Percentiles rank a stretch among this genome's conserved stretches.
phyloP scores from a whole-genome alignment of 2,113 vertebrate genomes.

The Notarius lentiginosus region DNA sequence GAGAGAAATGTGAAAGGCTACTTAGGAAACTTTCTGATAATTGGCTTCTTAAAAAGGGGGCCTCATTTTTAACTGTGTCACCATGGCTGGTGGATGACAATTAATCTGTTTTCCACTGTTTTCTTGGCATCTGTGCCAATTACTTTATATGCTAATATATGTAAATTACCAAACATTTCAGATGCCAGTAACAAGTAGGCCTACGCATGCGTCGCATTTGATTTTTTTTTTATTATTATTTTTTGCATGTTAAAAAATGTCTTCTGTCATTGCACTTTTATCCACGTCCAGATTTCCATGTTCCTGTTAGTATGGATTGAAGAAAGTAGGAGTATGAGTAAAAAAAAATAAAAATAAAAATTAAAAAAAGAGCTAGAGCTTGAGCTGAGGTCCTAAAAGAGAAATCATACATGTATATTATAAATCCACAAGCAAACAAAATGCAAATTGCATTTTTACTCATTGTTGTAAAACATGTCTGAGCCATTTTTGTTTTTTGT shows the following conservation, averaged over 20 bases:
- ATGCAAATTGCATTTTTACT: not conserved
- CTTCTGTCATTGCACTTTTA: slow-evolving; percentile 60
- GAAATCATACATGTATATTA: too few species aligned
- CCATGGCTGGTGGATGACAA: slow-evolving; percentile 76
- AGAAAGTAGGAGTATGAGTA: not conserved
- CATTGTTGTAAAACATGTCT: not conserved
- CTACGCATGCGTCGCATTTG: slow-evolving; percentile 48
- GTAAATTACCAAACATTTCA: slow-evolving; percentile 76
- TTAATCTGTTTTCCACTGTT: slow-evolving; percentile 80
- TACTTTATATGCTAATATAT: slow-evolving; percentile 85
- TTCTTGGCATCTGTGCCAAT: slow-evolving; percentile 82
- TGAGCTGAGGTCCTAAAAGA: too few species aligned
- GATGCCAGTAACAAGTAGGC: slow-evolving; percentile 74
- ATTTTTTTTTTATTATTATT: slow-evolving; percentile 54
- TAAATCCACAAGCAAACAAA: not conserved
- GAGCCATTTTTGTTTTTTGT: not conserved
- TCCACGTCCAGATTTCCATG: not conserved
- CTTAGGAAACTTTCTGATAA: slow-evolving; percentile 79
- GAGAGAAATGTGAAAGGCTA: slow-evolving; percentile 61
- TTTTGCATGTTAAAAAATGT: slow-evolving; percentile 53
- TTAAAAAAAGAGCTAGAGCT: too few species aligned
- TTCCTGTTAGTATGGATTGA: not conserved
- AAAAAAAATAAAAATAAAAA: not conserved
- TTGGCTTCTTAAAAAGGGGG: slow-evolving; percentile 75
- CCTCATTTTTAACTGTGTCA: slow-evolving; percentile 81